Conservation (phyloP, 2,797 vertebrate genomes). For the Centropyge bicolor region DNA sequence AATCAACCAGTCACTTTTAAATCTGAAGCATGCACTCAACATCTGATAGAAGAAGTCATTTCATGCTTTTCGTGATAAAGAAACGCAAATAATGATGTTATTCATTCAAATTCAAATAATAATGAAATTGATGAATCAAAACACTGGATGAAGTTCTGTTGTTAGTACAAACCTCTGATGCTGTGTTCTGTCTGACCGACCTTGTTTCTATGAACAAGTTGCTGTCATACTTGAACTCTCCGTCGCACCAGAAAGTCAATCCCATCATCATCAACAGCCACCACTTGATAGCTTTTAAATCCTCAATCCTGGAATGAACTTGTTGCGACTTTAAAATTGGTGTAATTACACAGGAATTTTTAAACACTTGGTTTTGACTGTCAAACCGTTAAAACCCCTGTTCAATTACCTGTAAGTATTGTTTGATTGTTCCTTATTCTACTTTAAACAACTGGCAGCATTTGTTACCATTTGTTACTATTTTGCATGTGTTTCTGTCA, state of each 20-base stretch:
- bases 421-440: background rate
- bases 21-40: slow-evolving; percentile 11
- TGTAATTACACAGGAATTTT: too few relatives aligned
- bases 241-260: slow-evolving; percentile 1
- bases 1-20: slow-evolving; percentile 25
- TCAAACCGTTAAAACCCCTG: background rate
- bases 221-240: background rate
- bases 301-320: background rate
- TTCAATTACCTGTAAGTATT: background rate
- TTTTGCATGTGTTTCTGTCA: background rate
- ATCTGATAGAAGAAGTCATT: slow-evolving; percentile 4
- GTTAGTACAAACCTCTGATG: slow-evolving; percentile 6
- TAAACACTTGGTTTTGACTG: background rate
- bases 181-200: background rate
- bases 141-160: background rate
- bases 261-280: background rate
- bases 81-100: background rate
- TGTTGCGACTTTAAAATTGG: slow-evolving; percentile 1
- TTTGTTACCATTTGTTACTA: background rate
- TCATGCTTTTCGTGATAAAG: slow-evolving; percentile 13
- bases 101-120: background rate
- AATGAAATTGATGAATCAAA: slow-evolving; percentile 17
- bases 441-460: background rate
- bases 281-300: background rate
- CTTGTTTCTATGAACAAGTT: slow-evolving; percentile 23